phyloP scores from a whole-genome alignment of 1,140 invertebrate species.

The Heliconius melpomene region DNA sequence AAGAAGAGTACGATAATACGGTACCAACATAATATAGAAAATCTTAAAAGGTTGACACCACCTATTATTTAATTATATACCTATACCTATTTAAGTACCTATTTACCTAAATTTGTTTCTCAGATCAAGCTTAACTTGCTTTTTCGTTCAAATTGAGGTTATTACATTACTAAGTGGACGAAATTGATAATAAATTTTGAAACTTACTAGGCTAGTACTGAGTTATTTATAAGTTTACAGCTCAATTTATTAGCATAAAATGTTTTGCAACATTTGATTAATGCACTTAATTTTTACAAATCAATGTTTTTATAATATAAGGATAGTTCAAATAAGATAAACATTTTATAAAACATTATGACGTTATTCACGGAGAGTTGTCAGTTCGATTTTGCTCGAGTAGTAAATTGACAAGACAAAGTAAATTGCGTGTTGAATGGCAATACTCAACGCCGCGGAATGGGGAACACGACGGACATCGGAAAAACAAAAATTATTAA shows the following conservation, averaged over 20 bases:
- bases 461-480: no score
- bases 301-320: neutral
- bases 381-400: no score
- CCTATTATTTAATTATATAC: neutral
- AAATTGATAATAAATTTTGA: constrained; percentile 31
- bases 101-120: constrained; percentile 19
- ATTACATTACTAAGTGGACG: constrained; percentile 30
- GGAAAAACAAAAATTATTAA: no score
- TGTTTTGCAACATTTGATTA: constrained; percentile 22
- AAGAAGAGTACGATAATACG: neutral
- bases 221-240: constrained; percentile 10
- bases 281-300: constrained; percentile 2
- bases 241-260: constrained; percentile 16
- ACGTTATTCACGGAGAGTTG: neutral
- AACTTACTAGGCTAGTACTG: constrained; percentile 27
- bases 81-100: neutral
- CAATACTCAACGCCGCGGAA: no score
- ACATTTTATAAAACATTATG: neutral
- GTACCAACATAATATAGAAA: no score
- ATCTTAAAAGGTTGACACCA: no score
- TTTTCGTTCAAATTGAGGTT: constrained; percentile 30
- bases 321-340: neutral
- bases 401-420: no score
- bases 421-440: no score
- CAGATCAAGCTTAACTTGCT: constrained; percentile 26